phyloP scores from a whole-genome alignment of 2,888 invertebrate genomes.

The Stenolophus ochropezus region DNA sequence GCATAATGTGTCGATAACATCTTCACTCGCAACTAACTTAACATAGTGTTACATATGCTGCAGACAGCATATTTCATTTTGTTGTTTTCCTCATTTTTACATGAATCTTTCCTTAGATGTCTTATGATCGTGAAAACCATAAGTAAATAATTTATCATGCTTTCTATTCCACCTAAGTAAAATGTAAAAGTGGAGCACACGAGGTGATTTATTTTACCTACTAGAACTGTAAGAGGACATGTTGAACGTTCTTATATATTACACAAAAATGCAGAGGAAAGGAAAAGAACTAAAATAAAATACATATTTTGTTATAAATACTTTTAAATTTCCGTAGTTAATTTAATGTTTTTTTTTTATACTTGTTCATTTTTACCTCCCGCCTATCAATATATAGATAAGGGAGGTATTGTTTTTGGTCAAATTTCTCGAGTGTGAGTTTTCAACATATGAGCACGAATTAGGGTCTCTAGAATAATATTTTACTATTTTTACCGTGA shows the following conservation, averaged over 20 bases:
- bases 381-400: no score
- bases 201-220: background rate
- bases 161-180: background rate
- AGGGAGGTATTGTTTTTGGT: no score
- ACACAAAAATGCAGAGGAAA: background rate
- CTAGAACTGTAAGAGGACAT: background rate
- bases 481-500: no score
- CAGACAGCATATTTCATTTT: background rate
- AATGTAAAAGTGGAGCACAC: background rate
- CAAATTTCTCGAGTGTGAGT: no score
- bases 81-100: background rate
- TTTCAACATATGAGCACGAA: no score
- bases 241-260: background rate
- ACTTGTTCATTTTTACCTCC: no score
- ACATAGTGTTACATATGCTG: background rate
- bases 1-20: slow-evolving; percentile 54
- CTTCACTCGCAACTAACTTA: background rate
- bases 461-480: no score
- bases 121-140: background rate
- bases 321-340: no score
- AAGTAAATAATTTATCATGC: background rate
- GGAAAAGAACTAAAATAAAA: no score
- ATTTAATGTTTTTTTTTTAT: no score
- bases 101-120: background rate
- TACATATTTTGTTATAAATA: no score